These are phyloP conservation scores for Carabus problematicus DNA, from an alignment of 2,888 invertebrate species.

Conservation along the genomic window DNA sequence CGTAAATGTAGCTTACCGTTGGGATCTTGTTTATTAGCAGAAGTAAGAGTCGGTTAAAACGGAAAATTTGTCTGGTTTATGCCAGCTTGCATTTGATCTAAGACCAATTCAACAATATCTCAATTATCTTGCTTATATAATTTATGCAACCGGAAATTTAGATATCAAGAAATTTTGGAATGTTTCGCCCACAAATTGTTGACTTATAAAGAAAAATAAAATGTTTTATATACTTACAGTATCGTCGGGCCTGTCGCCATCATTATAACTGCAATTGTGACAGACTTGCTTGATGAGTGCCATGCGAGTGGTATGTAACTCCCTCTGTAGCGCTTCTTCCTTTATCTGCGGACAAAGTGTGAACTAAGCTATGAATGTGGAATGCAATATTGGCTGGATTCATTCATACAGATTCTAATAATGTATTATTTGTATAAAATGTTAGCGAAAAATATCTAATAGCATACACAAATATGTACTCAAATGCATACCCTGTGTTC, in stretches of 20 bases:
- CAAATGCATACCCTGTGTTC: slow-evolving; percentile 73
- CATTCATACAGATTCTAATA: not conserved
- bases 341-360: slow-evolving; percentile 65
- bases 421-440: not conserved
- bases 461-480: not conserved
- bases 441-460: not conserved
- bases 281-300: slow-evolving; percentile 74
- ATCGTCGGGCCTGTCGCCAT: slow-evolving; percentile 64
- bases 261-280: slow-evolving; percentile 68
- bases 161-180: too few species aligned
- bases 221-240: slow-evolving; percentile 60
- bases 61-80: too few species aligned
- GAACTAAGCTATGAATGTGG: not conserved
- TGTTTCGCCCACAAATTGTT: too few species aligned
- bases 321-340: slow-evolving; percentile 78
- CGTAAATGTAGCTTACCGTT: too few species aligned
- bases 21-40: too few species aligned
- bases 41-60: too few species aligned
- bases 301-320: slow-evolving; percentile 78
- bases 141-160: too few species aligned
- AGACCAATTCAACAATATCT: too few species aligned
- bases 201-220: slow-evolving; percentile 44
- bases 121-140: too few species aligned
- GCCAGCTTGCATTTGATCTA: too few species aligned
- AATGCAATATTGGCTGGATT: not conserved